These are phyloP conservation scores for Athalia cordata DNA, from an alignment of 2,888 invertebrate species.

Conservation along the genomic window DNA sequence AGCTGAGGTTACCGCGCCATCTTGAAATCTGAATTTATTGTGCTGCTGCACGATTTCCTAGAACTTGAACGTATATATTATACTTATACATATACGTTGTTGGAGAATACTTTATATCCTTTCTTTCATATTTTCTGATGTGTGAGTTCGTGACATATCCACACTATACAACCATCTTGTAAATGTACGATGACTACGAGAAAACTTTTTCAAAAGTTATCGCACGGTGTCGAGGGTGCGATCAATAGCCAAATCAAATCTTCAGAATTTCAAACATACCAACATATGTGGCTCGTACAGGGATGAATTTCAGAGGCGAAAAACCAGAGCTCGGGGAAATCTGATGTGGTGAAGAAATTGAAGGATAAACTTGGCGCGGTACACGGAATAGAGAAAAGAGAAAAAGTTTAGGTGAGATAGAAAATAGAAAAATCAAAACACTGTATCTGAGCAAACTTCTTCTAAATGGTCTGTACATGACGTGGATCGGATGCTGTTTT, in stretches of 20 bases:
- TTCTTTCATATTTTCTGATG: too few species aligned
- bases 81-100: too few species aligned
- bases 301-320: background rate
- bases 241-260: conserved; percentile 32
- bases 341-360: conserved; percentile 13
- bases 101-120: too few species aligned
- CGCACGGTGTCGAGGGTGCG: background rate
- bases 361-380: conserved; percentile 18
- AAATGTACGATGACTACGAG: background rate
- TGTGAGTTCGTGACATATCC: too few species aligned
- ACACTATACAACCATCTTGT: too few species aligned
- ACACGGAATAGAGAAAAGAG: background rate
- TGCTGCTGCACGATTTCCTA: background rate
- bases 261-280: conserved; percentile 25
- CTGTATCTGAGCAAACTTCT: too few species aligned
- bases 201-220: background rate
- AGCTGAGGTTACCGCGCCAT: conserved; percentile 2
- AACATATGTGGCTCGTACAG: too few species aligned
- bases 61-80: too few species aligned
- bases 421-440: too few species aligned
- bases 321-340: background rate
- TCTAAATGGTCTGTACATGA: too few species aligned
- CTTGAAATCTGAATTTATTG: conserved; percentile 38
- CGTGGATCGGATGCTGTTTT: too few species aligned
- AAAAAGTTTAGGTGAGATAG: background rate